Evolutionary conservation across 1,140 invertebrate genomes (phyloP), one percentile per base, ranked within the genome.

Genomic region (Temnothorax longispinosus): DNA sequence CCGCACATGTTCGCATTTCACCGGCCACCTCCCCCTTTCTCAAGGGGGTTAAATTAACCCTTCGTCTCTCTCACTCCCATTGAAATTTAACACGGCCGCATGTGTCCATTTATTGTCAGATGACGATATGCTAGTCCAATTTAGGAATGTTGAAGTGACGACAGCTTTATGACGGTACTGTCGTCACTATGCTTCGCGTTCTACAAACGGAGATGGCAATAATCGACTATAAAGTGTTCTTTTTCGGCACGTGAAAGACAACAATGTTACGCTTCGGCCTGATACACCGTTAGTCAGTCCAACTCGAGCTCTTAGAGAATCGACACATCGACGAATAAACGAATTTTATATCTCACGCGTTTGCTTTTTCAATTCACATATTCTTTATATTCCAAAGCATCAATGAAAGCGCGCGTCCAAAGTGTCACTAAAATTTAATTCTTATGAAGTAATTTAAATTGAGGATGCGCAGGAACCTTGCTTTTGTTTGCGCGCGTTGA

Each of bases 1-100:
- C 78, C 87, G 38, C 56, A 21, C 56, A 47, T 67, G 65, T 64
- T 65, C 38, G 64, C 67, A 6, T 41, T 13, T 38, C 67, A 38
- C 38, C 8, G 15, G 5, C 41, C 38, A 13, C 41, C 13, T 47
- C 27, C 75, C 56, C 82, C 88, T 69, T 87, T 7, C 64, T 65
- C 64, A 56, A 18, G 84, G 75, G 88, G 88, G 78, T 88, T 91
- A 87, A 91, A 93, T 93, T 92, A 93, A 93, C 89, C 89, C 89
- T 87, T 87, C 82, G 0, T 71, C 47, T 58, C 35, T 27, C 64
- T 54, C 41, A 11, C 35, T 52, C 64, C 15, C 10, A 11, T 77
- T n/a, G 56, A 72, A 62, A 58, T 86, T 89, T 91, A 77, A 84
- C 86, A 44, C 72, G 67, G 44, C 74, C 85, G 67, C 41, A 78